These are phyloP conservation scores for Eristalis intricaria DNA, from an alignment of 2,888 invertebrate species.

Conservation along the genomic window DNA sequence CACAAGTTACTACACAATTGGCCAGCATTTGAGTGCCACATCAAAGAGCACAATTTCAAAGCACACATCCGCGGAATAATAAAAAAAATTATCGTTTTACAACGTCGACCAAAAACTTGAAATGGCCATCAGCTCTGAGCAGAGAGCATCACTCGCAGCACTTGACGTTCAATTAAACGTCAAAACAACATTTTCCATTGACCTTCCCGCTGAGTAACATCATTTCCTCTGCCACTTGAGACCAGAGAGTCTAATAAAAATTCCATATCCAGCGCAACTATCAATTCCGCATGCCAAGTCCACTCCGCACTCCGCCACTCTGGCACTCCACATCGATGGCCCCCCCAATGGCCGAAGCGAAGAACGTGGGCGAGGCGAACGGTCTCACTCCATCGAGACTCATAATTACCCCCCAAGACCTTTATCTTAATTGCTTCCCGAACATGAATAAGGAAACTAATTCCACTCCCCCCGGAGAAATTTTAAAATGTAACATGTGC, in stretches of 20 bases:
- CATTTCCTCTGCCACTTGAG: not conserved
- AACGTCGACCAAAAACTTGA: not conserved
- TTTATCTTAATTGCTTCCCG: conserved; percentile 65
- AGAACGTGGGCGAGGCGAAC: conserved; percentile 57
- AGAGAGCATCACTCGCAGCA: conserved; percentile 20
- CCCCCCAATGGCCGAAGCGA: not conserved
- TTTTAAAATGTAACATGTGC: conserved; percentile 37
- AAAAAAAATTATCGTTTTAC: not conserved
- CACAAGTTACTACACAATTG: not conserved
- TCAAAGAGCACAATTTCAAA: not conserved
- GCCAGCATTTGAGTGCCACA: not conserved
- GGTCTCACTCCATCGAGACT: conserved; percentile 27
- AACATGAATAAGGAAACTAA: conserved; percentile 37
- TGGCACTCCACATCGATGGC: not conserved
- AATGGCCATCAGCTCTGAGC: not conserved
- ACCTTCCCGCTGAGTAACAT: conserved; percentile 26
- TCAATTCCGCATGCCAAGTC: not conserved
- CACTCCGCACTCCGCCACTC: not conserved
- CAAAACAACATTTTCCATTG: conserved; percentile 33
- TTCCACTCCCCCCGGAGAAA: not conserved
- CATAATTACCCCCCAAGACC: conserved; percentile 56
- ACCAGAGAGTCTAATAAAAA: conserved; percentile 5
- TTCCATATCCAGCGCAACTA: not conserved
- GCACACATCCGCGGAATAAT: not conserved
- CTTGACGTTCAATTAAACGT: conserved; percentile 59